These are phyloP conservation scores for Phymanthus crucifer DNA, from an alignment of 92 coral and sea anemone species.

Conservation along the genomic window DNA sequence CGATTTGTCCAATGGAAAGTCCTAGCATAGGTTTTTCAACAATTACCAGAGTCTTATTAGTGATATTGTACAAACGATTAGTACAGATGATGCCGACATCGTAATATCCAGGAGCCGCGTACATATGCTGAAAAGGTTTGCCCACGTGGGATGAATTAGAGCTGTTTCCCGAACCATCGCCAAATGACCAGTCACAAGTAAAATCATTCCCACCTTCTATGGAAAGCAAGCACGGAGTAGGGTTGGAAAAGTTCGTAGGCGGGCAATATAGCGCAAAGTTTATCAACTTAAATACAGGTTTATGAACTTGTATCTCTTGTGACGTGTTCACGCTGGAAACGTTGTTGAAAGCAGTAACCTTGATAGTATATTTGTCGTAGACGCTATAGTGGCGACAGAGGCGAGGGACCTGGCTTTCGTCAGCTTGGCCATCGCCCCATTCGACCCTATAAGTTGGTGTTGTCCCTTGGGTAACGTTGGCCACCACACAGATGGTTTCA, in stretches of 20 bases:
- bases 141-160: slow-evolving; percentile 67
- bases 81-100: slow-evolving; percentile 58
- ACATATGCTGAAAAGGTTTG: slow-evolving; percentile 51
- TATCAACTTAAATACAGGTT: slow-evolving; percentile 74
- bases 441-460: slow-evolving; percentile 55
- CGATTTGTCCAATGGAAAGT: slow-evolving; percentile 38
- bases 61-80: slow-evolving; percentile 79
- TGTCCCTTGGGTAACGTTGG: slow-evolving; percentile 66
- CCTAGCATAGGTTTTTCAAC: slow-evolving; percentile 70
- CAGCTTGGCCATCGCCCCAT: slow-evolving; percentile 68
- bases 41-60: slow-evolving; percentile 50
- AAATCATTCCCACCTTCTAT: slow-evolving; percentile 85
- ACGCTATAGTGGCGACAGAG: slow-evolving; percentile 45
- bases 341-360: slow-evolving; percentile 68
- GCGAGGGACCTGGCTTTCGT: slow-evolving; percentile 13
- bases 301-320: slow-evolving; percentile 69
- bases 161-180: slow-evolving; percentile 42
- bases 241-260: slow-evolving; percentile 73
- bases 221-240: slow-evolving; percentile 67
- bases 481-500: slow-evolving; percentile 64
- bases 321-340: slow-evolving; percentile 64
- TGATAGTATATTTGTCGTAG: slow-evolving; percentile 57
- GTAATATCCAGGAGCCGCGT: slow-evolving; percentile 62
- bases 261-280: slow-evolving; percentile 60
- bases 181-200: slow-evolving; percentile 76